Evolutionary conservation across 2,797 vertebrate species (phyloP), one percentile per base, ranked within the genome.

Genomic region (Channa striata): DNA sequence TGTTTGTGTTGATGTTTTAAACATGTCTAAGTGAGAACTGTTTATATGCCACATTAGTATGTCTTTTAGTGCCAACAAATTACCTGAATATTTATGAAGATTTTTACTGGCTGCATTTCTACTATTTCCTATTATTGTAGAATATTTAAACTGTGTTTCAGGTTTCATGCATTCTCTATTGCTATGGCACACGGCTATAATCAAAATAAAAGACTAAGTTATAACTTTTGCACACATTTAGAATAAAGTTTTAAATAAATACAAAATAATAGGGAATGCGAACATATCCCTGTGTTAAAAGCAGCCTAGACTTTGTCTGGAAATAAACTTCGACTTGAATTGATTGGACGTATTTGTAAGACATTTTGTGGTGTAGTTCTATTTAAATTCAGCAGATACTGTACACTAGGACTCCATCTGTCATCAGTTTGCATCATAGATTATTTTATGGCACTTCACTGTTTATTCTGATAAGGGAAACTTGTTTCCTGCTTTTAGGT

Each of bases 181-280:
- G 59, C 79, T 73, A 82, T 83, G 77, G 82, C 81, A 87, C 66
- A 68, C 77, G 51, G 76, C 68, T 82, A 68, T 70, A 47, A 73
- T 47, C 67, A 58, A 46, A 48, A 46, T 70, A 53, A 68, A 82
- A 68, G 21, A 75, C 43, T 19, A 47, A 61, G 51, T 73, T 61
- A 48, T 51, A 47, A 42, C 56, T 81, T 52, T 80, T 59, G 30
- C 48, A 17, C 79, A 2, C 4, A 59, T 48, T 36, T 25, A 46
- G 63, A 59, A 12, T 47, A 0, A 52, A n/a, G 4, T 19, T 44
- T 44, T 44, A n/a, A 74, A 47, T 13, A 40, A 51, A 49, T n/a
- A 59, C 2, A 62, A 50, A 62, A 17, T 7, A 53, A 48, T 0
- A 56, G 59, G 34, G 47, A 25, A 47, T 43, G 34, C 59, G 39